Base-by-base conservation (phyloP, 2,888 invertebrate species). In the Sceliomorpha sp. region DNA sequence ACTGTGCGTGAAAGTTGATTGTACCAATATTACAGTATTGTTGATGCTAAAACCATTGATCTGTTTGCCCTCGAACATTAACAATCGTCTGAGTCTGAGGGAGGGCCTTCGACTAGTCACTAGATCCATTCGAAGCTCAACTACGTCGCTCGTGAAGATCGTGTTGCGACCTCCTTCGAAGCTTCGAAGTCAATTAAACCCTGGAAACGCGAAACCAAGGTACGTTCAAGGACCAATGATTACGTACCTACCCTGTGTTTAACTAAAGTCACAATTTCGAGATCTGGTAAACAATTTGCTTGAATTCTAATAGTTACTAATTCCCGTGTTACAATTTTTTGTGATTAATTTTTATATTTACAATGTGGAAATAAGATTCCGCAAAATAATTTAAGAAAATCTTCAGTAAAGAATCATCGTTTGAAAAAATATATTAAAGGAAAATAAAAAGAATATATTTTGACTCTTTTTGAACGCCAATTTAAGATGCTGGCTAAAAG, bases 171-270 rank as follows among this genome's bases (percentile, higher is more conserved):
- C 37, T 59, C 48, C 24, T 59, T 12, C 31, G 37, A 37, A 48
- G 58, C 39, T 27, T 48, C 10, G 17, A 14, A 60, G 67, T 50
- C 67, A 60, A 67, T 67, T 67, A 60, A 37, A 60, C 48, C 27
- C 55, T 17, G 48, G 53, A 55, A 60, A 55, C 55, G 48, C 48
- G 51, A 59, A 58, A 48, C 59, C 47, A 60, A 53, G 55, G 32
- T 59, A 32, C 67, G 48, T 45, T 51, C 48, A 53, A 60, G 48
- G 48, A 26, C 42, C 37, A 12, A 44, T 59, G 59, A 59, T 59
- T 59, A 59, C 40, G 47, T 20, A 47, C 29, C 55, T 31, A 14
- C 39, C 29, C 12, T 40, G 36, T 10, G 20, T 27, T 31, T 14
- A 27, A 56, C 39, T 39, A 31, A 32, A 58, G 47, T 47, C 40